A percentile compares a stretch with the other conserved stretches of the same genome.
phyloP scores from a whole-genome alignment of 2,888 invertebrate genomes.

The Drosophila mimica region DNA sequence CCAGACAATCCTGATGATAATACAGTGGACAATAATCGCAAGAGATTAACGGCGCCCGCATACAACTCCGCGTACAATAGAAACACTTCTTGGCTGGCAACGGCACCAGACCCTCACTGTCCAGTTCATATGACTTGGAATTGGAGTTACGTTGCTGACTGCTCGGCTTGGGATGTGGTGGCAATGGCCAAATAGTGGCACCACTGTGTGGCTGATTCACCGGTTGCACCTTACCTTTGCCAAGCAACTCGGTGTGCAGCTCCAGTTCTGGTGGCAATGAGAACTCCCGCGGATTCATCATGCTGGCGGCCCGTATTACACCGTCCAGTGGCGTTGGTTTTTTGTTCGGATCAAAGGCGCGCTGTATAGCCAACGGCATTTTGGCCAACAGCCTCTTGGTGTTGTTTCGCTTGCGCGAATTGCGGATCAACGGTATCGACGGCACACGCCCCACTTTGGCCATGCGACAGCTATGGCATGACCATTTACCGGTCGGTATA shows the following conservation, averaged over 20 bases:
- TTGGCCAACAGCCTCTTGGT: constrained; percentile 81
- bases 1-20: constrained; percentile 97
- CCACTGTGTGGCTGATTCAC: constrained; percentile 50
- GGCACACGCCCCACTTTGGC: constrained; percentile 82
- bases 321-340: constrained; percentile 90
- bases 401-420: constrained; percentile 82
- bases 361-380: constrained; percentile 80
- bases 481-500: constrained; percentile 96
- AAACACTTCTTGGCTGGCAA: constrained; percentile 94
- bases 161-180: constrained; percentile 65
- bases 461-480: constrained; percentile 92
- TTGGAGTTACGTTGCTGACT: constrained; percentile 72
- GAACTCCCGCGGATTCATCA: constrained; percentile 96
- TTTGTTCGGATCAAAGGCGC: constrained; percentile 83
- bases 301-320: constrained; percentile 92
- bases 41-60: constrained; percentile 92
- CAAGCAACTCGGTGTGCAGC: constrained; percentile 91
- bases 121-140: constrained; percentile 86
- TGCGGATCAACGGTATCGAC: constrained; percentile 84
- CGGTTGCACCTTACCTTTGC: constrained; percentile 90
- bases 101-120: constrained; percentile 89
- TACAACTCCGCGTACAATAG: constrained; percentile 93
- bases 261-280: constrained; percentile 93
- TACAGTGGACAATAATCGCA: constrained; percentile 97
- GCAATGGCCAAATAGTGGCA: constrained; percentile 59